These are phyloP conservation scores for Oryzias melastigma DNA, from an alignment of 2,113 vertebrate genomes.

Conservation along the genomic window DNA sequence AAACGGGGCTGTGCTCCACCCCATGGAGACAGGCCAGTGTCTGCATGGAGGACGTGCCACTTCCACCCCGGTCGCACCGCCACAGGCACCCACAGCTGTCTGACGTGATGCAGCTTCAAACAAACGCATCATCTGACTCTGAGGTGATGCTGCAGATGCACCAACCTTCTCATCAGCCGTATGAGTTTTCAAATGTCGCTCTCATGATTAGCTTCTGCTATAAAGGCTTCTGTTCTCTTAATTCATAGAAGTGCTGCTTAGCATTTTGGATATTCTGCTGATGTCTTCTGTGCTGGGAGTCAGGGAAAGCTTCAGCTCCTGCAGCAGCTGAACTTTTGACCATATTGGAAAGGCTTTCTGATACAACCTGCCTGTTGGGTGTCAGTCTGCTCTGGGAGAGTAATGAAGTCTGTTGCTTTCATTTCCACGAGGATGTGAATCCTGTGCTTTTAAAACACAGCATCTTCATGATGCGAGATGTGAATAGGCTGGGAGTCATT, in stretches of 20 bases:
- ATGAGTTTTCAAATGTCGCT: conserved; percentile 33
- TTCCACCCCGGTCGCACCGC: conserved; percentile 12
- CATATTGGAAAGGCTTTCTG: conserved; percentile 24
- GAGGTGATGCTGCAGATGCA: conserved; percentile 2
- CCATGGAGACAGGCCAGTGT: conserved; percentile 36
- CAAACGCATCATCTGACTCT: neutral
- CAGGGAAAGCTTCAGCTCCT: conserved; percentile 31
- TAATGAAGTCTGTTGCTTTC: conserved; percentile 41
- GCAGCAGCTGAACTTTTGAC: conserved; percentile 48
- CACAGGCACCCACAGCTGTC: conserved; percentile 5
- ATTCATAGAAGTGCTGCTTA: conserved; percentile 14
- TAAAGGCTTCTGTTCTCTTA: conserved; percentile 47
- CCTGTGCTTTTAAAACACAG: conserved; percentile 39
- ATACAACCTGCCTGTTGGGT: conserved; percentile 36
- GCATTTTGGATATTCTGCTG: conserved; percentile 41
- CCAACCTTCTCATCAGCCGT: conserved; percentile 35
- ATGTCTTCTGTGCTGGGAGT: conserved; percentile 32
- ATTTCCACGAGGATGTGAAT: conserved; percentile 63
- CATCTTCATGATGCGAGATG: conserved; percentile 42
- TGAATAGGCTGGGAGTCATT: conserved; percentile 22
- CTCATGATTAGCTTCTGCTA: conserved; percentile 54
- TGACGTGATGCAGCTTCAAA: neutral
- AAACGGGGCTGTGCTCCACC: conserved; percentile 30
- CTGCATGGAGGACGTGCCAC: conserved; percentile 50
- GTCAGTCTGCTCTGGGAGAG: conserved; percentile 32